Percentiles rank a stretch among this genome's conserved stretches.
These are phyloP conservation scores for Florisuga fusca DNA, from an alignment of 2,797 vertebrate genomes.

Conservation along the genomic window DNA sequence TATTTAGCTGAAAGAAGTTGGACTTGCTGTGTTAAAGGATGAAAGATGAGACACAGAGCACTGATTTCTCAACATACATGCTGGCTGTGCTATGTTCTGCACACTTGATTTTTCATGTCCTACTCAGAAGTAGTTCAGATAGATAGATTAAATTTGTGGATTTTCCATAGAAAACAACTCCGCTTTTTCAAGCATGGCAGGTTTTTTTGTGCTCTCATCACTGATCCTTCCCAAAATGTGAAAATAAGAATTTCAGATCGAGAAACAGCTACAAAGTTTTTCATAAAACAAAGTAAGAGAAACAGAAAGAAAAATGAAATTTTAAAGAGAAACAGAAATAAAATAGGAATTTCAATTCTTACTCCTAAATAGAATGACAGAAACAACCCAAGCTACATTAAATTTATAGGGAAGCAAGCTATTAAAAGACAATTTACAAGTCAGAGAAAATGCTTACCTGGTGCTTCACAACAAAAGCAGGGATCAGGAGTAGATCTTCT, in stretches of 20 bases:
- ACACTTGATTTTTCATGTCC: not conserved
- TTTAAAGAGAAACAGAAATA: not conserved
- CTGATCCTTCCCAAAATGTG: not conserved
- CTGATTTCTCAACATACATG: not conserved
- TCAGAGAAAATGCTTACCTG: not conserved
- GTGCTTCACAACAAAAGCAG: not conserved
- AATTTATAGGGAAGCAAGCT: not conserved
- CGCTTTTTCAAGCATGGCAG: not conserved
- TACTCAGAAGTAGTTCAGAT: not conserved
- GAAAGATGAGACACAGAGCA: not conserved
- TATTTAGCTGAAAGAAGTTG: not conserved
- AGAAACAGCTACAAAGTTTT: not conserved
- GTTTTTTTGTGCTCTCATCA: not conserved
- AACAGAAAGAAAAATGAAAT: not conserved
- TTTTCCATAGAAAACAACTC: not conserved
- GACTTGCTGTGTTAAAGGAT: not conserved
- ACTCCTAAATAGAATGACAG: not conserved
- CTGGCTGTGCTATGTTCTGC: not conserved
- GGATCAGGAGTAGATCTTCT: not conserved
- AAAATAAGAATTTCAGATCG: not conserved
- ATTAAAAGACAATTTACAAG: slow-evolving; percentile 26
- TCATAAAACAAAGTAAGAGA: not conserved
- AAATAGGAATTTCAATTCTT: not conserved
- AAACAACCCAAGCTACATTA: not conserved
- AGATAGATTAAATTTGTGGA: not conserved